phyloP scores from a whole-genome alignment of 2,797 vertebrate species.

The Protosalanx chinensis region DNA sequence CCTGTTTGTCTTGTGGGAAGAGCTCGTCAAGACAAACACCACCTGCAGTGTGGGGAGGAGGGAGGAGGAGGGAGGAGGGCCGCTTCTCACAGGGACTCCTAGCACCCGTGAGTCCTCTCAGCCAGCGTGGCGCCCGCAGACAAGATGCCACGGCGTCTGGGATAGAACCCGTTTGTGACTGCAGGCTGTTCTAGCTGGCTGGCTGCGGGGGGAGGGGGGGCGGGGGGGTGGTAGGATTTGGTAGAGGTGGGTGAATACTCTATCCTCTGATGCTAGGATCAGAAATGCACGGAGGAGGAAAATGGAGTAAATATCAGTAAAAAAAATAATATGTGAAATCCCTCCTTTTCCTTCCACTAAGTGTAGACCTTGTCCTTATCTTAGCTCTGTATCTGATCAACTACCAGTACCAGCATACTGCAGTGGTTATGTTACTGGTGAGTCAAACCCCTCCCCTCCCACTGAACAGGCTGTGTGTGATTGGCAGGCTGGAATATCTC shows the following conservation, averaged over 20 bases:
- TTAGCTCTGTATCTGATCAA: neutral
- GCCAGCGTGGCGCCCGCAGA: neutral
- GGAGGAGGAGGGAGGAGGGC: neutral
- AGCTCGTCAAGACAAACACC: constrained; percentile 17
- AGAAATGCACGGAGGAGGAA: neutral
- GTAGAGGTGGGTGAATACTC: too few species aligned
- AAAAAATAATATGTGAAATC: too few species aligned
- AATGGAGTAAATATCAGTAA: neutral
- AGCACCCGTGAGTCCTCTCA: neutral
- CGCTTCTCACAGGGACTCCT: neutral
- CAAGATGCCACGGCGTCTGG: neutral
- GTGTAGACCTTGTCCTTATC: neutral
- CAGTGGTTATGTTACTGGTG: neutral
- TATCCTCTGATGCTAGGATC: too few species aligned
- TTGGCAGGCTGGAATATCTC: constrained; percentile 63
- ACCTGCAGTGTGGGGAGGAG: neutral
- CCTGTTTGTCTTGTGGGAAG: constrained; percentile 53
- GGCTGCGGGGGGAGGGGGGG: neutral
- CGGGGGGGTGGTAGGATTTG: too few species aligned
- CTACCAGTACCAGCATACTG: neutral
- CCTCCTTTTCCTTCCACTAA: neutral
- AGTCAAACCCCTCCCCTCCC: neutral
- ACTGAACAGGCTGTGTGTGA: constrained; percentile 53
- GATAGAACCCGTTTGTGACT: neutral
- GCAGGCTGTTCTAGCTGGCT: neutral